Base-by-base conservation (phyloP, 2,113 vertebrate genomes). In the Megaleporinus macrocephalus region DNA sequence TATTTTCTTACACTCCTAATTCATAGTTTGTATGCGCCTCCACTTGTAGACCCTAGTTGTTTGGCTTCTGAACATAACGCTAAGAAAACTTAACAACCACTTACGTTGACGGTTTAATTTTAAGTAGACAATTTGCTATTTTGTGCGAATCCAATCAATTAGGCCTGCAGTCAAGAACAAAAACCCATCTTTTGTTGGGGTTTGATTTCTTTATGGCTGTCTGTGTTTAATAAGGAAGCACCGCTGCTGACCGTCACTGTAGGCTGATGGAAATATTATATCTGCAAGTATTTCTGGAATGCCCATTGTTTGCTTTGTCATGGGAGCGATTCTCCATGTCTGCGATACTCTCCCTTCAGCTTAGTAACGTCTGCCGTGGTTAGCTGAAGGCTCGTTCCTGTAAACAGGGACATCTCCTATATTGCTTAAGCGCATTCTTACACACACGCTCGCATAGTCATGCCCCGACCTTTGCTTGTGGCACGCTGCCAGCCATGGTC, bases 361-460 rank as follows among this genome's bases (percentile, higher is more conserved):
- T 24, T 66, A 5, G 24, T 44, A 44, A 10, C 49, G 33, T 65
- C 30, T 30, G 26, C 66, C 26, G 53, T 53, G 44, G 70, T 53
- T 73, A 69, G 33, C 9, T 20, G 44, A 6, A 9, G 53, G 68
- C 47, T 20, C 41, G 61, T 71, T 61, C 33, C 68, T 47, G 15
- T 70, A 59, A 61, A 79, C 55, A 24, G 77, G 49, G 53, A 55
- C 77, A 79, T 71, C 57, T 73, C 59, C 59, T 73, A 30, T 68
- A 49, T 82, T 82, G 80, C 73, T 36, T 61, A 79, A 79, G 41
- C 78, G 70, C 81, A 81, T 77, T 83, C 77, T 78, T 65, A 18
- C 49, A 47, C 76, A 83, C 66, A 47, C 65, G 70, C 76, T 29
- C 49, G 61, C 29, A 47, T 55, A 49, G 24, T 77, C 63, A n/a